A percentile compares a stretch with the other conserved stretches of the same genome.
These are phyloP conservation scores for Nyctibius bracteatus DNA, from an alignment of 2,113 vertebrate genomes.

Conservation along the genomic window DNA sequence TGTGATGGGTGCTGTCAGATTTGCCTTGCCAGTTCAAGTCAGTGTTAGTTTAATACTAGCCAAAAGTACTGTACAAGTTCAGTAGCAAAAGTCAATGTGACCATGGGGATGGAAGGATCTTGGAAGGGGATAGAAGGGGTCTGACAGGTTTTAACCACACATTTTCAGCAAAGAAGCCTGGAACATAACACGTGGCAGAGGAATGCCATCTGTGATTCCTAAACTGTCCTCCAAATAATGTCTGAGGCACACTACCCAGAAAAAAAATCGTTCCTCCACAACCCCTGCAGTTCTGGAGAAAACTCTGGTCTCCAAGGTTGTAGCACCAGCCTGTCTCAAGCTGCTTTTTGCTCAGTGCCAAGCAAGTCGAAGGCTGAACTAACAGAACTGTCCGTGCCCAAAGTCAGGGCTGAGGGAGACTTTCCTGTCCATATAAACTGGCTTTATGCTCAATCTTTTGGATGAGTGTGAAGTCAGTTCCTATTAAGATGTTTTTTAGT, in stretches of 20 bases:
- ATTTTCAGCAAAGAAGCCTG: background rate
- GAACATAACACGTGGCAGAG: background rate
- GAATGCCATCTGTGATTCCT: background rate
- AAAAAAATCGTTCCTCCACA: background rate
- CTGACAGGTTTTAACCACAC: background rate
- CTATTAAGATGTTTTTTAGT: rapidly evolving
- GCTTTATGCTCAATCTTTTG: rapidly evolving
- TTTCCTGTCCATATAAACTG: background rate
- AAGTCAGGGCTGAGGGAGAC: background rate
- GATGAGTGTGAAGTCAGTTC: background rate
- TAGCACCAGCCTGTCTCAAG: background rate
- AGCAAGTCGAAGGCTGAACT: background rate
- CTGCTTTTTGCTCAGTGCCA: background rate
- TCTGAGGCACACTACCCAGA: background rate
- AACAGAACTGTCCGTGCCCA: background rate
- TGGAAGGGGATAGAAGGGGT: rapidly evolving
- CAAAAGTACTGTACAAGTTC: background rate
- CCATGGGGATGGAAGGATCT: background rate
- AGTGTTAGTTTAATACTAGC: background rate
- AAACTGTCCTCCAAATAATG: background rate
- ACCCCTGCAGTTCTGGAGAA: background rate
- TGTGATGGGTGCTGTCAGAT: background rate
- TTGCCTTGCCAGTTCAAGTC: background rate
- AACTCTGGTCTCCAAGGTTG: background rate
- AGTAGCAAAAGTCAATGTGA: background rate